A percentile compares a stretch with the other conserved stretches of the same genome.
Conservation (phyloP, 2,888 invertebrate genomes). For the Calameuta filiformis region DNA sequence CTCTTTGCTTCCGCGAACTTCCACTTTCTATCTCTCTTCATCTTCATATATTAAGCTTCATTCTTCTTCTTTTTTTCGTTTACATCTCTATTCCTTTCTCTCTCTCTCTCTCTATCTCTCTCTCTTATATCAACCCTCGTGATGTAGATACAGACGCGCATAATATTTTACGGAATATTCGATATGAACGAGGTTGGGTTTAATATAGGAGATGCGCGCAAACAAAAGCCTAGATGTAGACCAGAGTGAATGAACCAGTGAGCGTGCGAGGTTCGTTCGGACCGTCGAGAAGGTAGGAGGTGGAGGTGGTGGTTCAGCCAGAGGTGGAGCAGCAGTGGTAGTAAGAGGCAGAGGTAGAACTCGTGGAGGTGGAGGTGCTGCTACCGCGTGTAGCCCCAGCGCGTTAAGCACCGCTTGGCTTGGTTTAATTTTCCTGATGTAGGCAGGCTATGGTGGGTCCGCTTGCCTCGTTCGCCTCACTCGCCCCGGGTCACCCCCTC, state of each 20-base stretch:
- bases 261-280: constrained; percentile 16
- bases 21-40: constrained; percentile 7
- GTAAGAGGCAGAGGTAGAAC: constrained; percentile 1
- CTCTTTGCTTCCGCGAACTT: neutral
- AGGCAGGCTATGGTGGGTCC: constrained; percentile 60
- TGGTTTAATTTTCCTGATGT: constrained; percentile 67
- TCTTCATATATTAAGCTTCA: constrained; percentile 18
- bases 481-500: constrained; percentile 44
- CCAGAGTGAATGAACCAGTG: constrained; percentile 47
- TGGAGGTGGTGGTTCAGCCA: constrained; percentile 26
- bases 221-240: constrained; percentile 55
- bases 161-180: constrained; percentile 36
- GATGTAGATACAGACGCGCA: constrained; percentile 16
- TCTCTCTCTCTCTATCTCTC: constrained; percentile 11
- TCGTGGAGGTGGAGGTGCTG: constrained; percentile 33
- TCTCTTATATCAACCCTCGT: constrained; percentile 2
- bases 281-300: constrained; percentile 22
- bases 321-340: constrained; percentile 19
- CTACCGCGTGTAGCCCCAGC: constrained; percentile 50
- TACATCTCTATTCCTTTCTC: constrained; percentile 9
- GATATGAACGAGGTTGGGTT: constrained; percentile 37
- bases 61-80: constrained; percentile 8
- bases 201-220: constrained; percentile 64
- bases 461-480: constrained; percentile 49
- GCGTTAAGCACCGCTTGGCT: constrained; percentile 65